Evolutionary conservation across 2,113 vertebrate genomes (phyloP), one percentile per base, ranked within the genome.

Genomic region (Artemisiospiza belli): DNA sequence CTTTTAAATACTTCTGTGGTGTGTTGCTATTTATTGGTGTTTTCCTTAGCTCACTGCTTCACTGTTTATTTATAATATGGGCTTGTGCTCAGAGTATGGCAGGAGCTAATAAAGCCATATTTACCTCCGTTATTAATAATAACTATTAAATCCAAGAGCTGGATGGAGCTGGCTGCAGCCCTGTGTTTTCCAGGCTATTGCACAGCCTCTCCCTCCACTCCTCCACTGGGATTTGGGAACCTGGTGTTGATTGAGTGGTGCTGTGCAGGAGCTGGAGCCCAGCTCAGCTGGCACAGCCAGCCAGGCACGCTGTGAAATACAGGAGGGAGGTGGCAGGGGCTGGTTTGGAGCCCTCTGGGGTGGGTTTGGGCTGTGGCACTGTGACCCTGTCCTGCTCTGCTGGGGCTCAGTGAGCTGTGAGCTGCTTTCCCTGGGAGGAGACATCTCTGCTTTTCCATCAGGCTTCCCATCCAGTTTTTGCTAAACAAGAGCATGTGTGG

Each of bases 401-500:
- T 52, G 55, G 21, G 27, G 21, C 78, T 82, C n/a, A 1, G n/a
- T n/a, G 81, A 49, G 63, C 58, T 78, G 27, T 12, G 54, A 79
- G 49, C 88, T 91, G 76, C 85, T 83, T 83, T 58, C 8, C 22
- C 55, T 68, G 61, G 68, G 85, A 93, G 92, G 82, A 63, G 73
- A 10, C 0, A 0, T 51, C 78, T 85, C 70, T 67, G 85, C 12
- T 93, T 93, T 94, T 94, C 90, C 94, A 41, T 15, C 41, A 92
- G 58, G 72, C 52, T 94, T 93, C 66, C 83, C 57, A 47, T 92
- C 55, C 95, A 89, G 3, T 47, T 92, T 69, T 59, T 52, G 61
- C 73, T 96, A 93, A 96, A 59, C 83, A 68, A 70, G 83, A 96
- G 72, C 82, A 90, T 86, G 72, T 96, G 94, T 92, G 93, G 33